Conservation (phyloP, 1,140 invertebrate genomes). For the Megalonaias nervosa region DNA sequence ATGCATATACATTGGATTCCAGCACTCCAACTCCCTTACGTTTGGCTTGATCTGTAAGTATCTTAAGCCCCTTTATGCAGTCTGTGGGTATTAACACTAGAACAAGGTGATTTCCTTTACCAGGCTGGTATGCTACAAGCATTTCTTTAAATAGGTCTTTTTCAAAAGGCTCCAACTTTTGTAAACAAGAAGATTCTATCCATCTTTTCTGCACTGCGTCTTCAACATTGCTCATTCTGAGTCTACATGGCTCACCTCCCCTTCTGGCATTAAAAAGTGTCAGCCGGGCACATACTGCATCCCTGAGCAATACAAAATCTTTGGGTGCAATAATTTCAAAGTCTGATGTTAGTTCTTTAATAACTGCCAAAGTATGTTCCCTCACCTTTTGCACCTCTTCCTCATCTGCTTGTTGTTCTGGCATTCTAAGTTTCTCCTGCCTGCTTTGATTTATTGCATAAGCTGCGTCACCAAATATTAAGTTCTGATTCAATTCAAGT, state of each 20-base stretch:
- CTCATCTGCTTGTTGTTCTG: constrained; percentile 2
- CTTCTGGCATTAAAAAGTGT: constrained; percentile 14
- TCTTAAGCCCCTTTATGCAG: constrained; percentile 3
- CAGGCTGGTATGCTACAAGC: constrained; percentile 8
- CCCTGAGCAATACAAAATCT: neutral
- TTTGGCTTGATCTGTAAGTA: neutral
- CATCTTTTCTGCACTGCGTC: constrained; percentile 1
- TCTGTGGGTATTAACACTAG: constrained; percentile 5
- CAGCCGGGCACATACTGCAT: constrained; percentile 9
- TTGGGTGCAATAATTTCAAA: constrained; percentile 2
- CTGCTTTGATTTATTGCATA: constrained; percentile 8
- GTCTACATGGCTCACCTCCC: constrained; percentile 8
- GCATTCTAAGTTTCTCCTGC: constrained; percentile 4
- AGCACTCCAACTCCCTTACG: neutral
- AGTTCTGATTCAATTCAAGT: neutral
- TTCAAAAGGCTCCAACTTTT: neutral
- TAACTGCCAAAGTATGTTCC: neutral
- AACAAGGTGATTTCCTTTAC: constrained; percentile 7
- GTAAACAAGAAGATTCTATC: neutral
- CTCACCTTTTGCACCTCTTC: neutral
- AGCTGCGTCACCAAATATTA: constrained; percentile 4
- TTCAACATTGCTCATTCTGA: neutral
- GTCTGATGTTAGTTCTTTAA: neutral
- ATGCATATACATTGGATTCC: neutral
- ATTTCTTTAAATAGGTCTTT: constrained; percentile 5